Conservation (phyloP, 2,113 vertebrate species). For the Hippocampus mohnikei region DNA sequence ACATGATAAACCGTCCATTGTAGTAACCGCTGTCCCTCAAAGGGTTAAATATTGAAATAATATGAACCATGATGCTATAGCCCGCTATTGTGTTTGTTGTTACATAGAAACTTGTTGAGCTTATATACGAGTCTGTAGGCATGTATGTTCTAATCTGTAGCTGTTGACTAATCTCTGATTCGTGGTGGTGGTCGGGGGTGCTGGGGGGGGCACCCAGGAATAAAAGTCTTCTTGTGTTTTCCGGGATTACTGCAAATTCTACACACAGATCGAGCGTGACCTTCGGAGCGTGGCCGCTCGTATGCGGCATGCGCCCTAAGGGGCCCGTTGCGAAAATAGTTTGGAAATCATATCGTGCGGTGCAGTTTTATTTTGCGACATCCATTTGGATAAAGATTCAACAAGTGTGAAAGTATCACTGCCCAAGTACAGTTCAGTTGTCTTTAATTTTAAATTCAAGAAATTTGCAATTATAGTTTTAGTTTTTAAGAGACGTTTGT, state of each 20-base stretch:
- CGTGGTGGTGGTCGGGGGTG: slow-evolving; percentile 14
- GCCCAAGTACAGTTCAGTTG: too few species aligned
- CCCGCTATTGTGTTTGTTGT: neutral
- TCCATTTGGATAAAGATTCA: too few species aligned
- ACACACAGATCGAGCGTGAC: slow-evolving; percentile 11
- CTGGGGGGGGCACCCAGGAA: slow-evolving; percentile 13
- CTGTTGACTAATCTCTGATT: slow-evolving; percentile 50
- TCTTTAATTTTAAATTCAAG: too few species aligned
- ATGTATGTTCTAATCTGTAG: slow-evolving; percentile 38
- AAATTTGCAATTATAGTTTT: too few species aligned
- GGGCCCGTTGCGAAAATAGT: neutral
- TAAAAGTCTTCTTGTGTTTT: slow-evolving; percentile 64
- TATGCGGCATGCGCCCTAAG: neutral
- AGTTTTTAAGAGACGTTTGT: too few species aligned
- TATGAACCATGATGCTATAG: neutral
- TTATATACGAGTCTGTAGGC: slow-evolving; percentile 13
- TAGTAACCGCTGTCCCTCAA: too few species aligned
- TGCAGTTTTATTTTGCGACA: too few species aligned
- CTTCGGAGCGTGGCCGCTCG: neutral
- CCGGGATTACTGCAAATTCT: slow-evolving; percentile 51
- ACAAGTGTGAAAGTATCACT: too few species aligned
- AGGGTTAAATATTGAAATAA: neutral
- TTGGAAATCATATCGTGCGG: neutral
- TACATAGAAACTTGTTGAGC: slow-evolving; percentile 3
- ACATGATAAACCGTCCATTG: too few species aligned